Evolutionary conservation across 2,113 vertebrate genomes (phyloP), one percentile per base, ranked within the genome.

Genomic region (Conger conger): DNA sequence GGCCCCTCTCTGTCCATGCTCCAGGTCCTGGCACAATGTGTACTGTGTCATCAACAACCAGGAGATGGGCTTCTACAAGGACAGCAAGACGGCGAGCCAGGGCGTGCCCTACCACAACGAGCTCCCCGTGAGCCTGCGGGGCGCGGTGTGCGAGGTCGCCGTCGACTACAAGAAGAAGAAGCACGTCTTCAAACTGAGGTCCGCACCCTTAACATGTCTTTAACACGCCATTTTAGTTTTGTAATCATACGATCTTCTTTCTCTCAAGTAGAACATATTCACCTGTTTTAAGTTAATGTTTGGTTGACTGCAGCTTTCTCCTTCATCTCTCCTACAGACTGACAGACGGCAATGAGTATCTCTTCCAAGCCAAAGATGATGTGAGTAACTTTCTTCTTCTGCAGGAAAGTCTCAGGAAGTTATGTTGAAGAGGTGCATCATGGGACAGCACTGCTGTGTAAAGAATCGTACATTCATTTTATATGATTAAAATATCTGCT

Each of bases 331-430:
- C 86, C 94, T 95, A 30, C 95, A 99, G 98, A 92, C 89, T 97
- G 89, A 93, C 94, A 1, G 97, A 99, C 89, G 98, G 98, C 90
- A 99, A 99, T 6, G 97, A 99, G 93, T 99, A 96, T 94, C 96
- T 99, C 94, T 99, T 99, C 94, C 98, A 99, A 97, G 97, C 97
- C 97, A 99, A 99, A 97, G 98, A 99, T 0, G 98, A 99, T 79
- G 98, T 99, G 93, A 97, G 97, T 96, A 53, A 80, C n/a, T 76
- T 42, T 54, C 33, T 18, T 45, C 42, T 45, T 76, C 16, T 63
- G 18, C 18, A 23, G 8, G 18, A 63, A 63, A 63, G 57, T 23
- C 3, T 27, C 57, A 63, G 57, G 57, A 63, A 63, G 8, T 63
- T 50, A 50, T 50, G 6, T 15, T 50, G 45, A 50, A 50, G 45